These are phyloP conservation scores for Lysiphlebus fabarum DNA, from an alignment of 1,140 invertebrate genomes.

Conservation along the genomic window DNA sequence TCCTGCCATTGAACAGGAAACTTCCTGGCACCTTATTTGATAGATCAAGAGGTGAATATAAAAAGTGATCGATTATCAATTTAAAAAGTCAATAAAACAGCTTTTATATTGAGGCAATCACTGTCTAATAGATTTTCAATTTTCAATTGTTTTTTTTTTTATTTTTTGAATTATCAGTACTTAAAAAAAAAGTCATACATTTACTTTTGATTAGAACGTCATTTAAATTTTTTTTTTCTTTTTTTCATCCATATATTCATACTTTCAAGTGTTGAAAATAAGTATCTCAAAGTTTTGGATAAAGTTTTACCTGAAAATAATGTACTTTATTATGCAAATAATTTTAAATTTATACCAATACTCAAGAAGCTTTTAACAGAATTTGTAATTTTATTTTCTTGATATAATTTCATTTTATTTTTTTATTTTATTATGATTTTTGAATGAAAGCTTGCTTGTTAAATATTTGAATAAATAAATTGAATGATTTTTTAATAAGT, in stretches of 20 bases:
- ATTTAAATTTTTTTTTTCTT: too few relatives aligned
- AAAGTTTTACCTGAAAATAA: constrained; percentile 9
- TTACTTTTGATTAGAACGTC: too few relatives aligned
- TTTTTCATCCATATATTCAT: too few relatives aligned
- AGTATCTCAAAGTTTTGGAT: constrained; percentile 3
- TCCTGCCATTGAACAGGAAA: constrained; percentile 8
- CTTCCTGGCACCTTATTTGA: neutral
- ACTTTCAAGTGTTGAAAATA: neutral
- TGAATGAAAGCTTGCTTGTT: too few relatives aligned
- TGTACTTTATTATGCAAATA: neutral
- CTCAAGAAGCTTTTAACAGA: constrained; percentile 6
- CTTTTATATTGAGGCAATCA: too few relatives aligned
- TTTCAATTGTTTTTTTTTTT: neutral
- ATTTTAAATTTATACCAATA: neutral
- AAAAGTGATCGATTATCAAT: constrained; percentile 16
- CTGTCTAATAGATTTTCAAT: neutral
- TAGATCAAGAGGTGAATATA: neutral
- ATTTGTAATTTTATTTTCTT: neutral
- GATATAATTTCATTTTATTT: neutral
- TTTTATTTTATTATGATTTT: too few relatives aligned
- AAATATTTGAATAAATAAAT: too few relatives aligned
- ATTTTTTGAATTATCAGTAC: too few relatives aligned
- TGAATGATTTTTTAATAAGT: too few relatives aligned
- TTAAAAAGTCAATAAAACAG: neutral
- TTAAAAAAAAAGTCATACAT: too few relatives aligned